Conservation (phyloP, 2,113 vertebrate genomes). For the Elephas maximus region DNA sequence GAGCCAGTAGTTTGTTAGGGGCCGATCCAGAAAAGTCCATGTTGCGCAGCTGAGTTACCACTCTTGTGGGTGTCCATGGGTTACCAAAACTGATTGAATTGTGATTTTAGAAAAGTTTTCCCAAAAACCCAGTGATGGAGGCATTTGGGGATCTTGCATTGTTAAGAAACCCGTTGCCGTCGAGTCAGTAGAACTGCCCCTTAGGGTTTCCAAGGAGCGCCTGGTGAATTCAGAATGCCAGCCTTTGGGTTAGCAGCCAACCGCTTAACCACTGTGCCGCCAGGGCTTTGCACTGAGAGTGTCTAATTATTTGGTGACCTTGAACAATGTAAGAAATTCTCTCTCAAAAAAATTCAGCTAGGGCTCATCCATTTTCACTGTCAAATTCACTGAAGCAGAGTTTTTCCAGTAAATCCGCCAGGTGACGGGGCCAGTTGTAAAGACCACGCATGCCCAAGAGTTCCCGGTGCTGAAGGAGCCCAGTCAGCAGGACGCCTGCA, state of each 20-base stretch:
- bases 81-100: neutral
- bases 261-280: too few relatives aligned
- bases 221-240: too few relatives aligned
- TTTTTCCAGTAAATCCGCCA: neutral
- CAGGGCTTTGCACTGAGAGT: neutral
- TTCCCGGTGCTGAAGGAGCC: neutral
- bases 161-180: too few relatives aligned
- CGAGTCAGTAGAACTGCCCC: too few relatives aligned
- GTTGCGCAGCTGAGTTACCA: fast-evolving
- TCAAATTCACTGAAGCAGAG: neutral
- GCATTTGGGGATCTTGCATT: neutral
- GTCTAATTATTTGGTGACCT: neutral
- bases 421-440: neutral
- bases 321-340: neutral
- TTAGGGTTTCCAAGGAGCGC: too few relatives aligned
- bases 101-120: neutral
- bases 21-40: neutral
- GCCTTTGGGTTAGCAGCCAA: too few relatives aligned
- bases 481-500: neutral
- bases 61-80: neutral
- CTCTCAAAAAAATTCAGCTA: neutral
- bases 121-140: neutral
- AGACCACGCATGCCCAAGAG: neutral
- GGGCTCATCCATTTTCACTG: neutral
- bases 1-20: neutral